A percentile compares a stretch with the other conserved stretches of the same genome.
These are phyloP conservation scores for Mesitornis unicolor DNA, from an alignment of 2,113 vertebrate species.

Conservation along the genomic window DNA sequence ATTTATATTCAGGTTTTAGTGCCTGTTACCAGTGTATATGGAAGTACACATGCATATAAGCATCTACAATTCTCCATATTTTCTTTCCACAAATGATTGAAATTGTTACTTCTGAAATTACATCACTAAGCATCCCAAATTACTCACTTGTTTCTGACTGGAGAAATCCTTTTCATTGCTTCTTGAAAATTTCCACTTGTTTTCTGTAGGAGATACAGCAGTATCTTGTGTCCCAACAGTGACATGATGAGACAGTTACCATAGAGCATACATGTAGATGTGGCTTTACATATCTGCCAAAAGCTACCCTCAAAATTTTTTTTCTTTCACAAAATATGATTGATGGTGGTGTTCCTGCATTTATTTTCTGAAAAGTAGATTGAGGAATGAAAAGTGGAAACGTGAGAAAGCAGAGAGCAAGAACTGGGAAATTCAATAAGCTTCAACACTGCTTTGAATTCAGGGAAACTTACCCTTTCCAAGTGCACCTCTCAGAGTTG, in stretches of 20 bases:
- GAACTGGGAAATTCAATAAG: neutral
- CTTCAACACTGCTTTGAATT: neutral
- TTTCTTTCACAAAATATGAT: neutral
- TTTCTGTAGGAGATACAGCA: neutral
- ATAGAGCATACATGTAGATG: neutral
- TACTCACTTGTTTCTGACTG: neutral
- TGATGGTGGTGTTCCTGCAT: neutral
- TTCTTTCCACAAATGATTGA: neutral
- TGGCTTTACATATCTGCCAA: neutral
- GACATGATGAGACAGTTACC: neutral
- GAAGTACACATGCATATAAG: neutral
- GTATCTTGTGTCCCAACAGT: neutral
- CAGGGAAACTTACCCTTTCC: neutral
- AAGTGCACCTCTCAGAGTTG: neutral
- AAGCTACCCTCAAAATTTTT: neutral
- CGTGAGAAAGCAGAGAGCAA: neutral
- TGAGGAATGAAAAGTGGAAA: neutral
- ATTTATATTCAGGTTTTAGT: neutral
- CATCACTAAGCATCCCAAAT: neutral
- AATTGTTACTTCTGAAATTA: neutral
- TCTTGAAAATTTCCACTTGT: neutral
- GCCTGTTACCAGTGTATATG: neutral
- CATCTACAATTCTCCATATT: neutral
- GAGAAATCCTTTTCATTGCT: neutral
- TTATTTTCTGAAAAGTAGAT: neutral